Evolutionary conservation across 2,888 invertebrate species (phyloP).

Genomic region (Calliopum simillimum): DNA sequence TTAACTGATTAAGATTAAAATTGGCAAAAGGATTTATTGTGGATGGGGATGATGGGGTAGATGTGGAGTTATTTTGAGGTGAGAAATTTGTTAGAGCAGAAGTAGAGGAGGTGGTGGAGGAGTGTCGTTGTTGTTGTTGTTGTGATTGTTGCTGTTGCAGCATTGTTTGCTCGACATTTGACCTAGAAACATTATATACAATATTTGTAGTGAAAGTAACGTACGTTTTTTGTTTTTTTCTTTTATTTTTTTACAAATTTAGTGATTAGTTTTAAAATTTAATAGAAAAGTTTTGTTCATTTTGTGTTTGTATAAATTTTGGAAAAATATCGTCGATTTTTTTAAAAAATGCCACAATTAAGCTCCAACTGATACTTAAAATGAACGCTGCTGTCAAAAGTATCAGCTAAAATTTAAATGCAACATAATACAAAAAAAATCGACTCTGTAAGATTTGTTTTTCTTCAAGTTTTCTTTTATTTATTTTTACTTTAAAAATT

Average conservation of each 20-base stretch:
- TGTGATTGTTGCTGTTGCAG: constrained; percentile 62
- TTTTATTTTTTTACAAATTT: constrained; percentile 42
- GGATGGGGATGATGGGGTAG: constrained; percentile 38
- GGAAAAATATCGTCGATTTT: constrained; percentile 35
- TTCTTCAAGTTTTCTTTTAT: constrained; percentile 25
- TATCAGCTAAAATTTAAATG: no score
- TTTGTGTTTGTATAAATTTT: constrained; percentile 20
- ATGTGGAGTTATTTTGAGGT: constrained; percentile 38
- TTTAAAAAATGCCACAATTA: constrained; percentile 16
- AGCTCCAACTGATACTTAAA: background rate
- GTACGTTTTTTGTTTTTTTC: constrained; percentile 34
- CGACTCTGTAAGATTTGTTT: constrained; percentile 5
- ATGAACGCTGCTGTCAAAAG: no score
- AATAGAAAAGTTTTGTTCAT: constrained; percentile 24
- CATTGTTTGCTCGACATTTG: constrained; percentile 67
- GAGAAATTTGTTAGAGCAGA: constrained; percentile 27
- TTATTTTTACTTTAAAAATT: constrained; percentile 5
- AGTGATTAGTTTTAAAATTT: constrained; percentile 28
- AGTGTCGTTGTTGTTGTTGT: constrained; percentile 52
- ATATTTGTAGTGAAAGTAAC: constrained; percentile 58
- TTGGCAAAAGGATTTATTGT: constrained; percentile 19
- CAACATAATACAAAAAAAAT: no score
- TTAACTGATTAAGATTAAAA: constrained; percentile 14
- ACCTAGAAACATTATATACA: constrained; percentile 69
- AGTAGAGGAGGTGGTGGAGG: constrained; percentile 36